A percentile compares a stretch with the other conserved stretches of the same genome.
Conservation (phyloP, 2,797 vertebrate genomes). For the Macropus fuliginosus region DNA sequence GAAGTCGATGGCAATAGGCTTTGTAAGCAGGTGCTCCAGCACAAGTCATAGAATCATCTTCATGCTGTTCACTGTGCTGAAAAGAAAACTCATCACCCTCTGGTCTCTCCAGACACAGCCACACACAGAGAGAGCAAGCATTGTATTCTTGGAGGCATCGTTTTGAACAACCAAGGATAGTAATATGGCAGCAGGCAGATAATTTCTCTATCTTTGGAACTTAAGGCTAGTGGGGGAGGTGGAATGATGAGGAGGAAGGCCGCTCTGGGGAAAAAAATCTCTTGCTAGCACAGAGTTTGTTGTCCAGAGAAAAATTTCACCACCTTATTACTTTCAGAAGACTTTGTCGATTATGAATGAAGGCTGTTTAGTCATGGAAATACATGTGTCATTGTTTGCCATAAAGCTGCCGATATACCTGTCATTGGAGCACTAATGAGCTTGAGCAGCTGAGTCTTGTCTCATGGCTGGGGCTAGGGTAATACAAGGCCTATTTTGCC, state of each 20-base stretch:
- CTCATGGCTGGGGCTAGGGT: background rate
- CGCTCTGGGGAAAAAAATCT: background rate
- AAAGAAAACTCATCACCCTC: background rate
- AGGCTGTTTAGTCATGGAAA: background rate
- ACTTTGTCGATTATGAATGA: conserved; percentile 57
- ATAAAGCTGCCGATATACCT: background rate
- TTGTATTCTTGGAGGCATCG: background rate
- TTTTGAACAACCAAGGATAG: background rate
- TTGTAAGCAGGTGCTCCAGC: conserved; percentile 18
- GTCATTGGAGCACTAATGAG: conserved; percentile 58
- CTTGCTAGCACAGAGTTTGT: background rate
- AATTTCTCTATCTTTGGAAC: background rate
- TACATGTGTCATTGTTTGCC: conserved; percentile 39
- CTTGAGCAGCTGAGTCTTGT: background rate
- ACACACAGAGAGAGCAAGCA: background rate
- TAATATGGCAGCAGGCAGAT: background rate
- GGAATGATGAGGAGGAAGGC: background rate
- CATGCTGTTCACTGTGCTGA: background rate
- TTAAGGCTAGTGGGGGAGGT: background rate
- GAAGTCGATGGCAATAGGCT: background rate
- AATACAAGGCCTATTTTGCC: background rate
- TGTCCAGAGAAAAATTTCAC: conserved; percentile 43
- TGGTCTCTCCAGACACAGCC: background rate
- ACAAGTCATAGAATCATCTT: background rate
- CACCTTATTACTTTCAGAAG: conserved; percentile 24